Percentiles rank a stretch among this genome's conserved stretches.
phyloP scores from a whole-genome alignment of 2,797 vertebrate genomes.

The Trachurus trachurus region DNA sequence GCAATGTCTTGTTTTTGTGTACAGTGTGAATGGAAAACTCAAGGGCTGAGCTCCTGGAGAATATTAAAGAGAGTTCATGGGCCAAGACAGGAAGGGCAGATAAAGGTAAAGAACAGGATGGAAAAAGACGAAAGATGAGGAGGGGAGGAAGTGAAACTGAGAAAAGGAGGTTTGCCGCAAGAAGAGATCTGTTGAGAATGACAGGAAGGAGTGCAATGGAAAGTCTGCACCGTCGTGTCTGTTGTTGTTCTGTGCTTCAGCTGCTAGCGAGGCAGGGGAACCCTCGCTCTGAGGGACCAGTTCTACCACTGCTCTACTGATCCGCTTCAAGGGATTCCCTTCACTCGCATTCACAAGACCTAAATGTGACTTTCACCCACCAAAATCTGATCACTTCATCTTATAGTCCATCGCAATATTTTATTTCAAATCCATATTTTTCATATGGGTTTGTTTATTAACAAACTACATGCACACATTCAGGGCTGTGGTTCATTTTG shows the following conservation, averaged over 20 bases:
- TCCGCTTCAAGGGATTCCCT: not conserved
- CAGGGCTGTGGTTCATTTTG: too few species aligned
- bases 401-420: too few species aligned
- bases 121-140: conserved; percentile 15
- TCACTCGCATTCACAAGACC: not conserved
- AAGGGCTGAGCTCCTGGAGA: conserved; percentile 29
- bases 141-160: conserved; percentile 7
- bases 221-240: conserved; percentile 31
- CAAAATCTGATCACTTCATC: too few species aligned
- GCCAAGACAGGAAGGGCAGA: conserved; percentile 41
- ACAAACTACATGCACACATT: too few species aligned
- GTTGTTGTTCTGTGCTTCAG: conserved; percentile 23
- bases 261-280: conserved; percentile 21
- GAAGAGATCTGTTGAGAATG: conserved; percentile 35
- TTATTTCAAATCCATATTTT: too few species aligned
- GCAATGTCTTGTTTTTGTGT: conserved; percentile 49
- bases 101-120: conserved; percentile 35
- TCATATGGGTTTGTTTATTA: too few species aligned
- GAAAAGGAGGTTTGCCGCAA: not conserved
- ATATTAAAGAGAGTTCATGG: conserved; percentile 19
- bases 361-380: not conserved
- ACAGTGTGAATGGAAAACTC: conserved; percentile 54
- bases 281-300: conserved; percentile 6
- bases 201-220: conserved; percentile 25
- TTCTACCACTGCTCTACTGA: conserved; percentile 10